A percentile compares a stretch with the other conserved stretches of the same genome.
Conservation (phyloP, 2,888 invertebrate species). For the Cerceris ruficornis region DNA sequence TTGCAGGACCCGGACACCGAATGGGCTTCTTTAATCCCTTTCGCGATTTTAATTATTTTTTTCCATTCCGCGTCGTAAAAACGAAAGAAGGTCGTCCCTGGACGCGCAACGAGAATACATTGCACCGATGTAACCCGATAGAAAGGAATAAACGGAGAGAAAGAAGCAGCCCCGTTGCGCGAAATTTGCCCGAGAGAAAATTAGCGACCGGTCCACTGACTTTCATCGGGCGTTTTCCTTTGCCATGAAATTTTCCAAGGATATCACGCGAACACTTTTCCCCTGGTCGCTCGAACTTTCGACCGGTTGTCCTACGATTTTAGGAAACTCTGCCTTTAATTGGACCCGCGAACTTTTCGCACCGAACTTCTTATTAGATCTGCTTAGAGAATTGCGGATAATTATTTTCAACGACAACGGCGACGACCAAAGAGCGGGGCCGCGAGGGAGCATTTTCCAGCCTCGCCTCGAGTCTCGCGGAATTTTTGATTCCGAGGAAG, state of each 20-base stretch:
- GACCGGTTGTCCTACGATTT: conserved; percentile 7
- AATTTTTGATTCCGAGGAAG: conserved; percentile 15
- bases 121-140: too few relatives aligned
- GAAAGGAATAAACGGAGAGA: too few relatives aligned
- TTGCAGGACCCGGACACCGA: too few relatives aligned
- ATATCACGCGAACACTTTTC: not conserved
- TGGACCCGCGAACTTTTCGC: conserved; percentile 16
- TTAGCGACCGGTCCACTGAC: too few relatives aligned
- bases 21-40: too few relatives aligned
- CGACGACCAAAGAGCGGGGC: conserved; percentile 26
- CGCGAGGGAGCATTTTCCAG: conserved; percentile 31
- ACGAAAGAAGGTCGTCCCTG: too few relatives aligned
- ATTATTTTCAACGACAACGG: conserved; percentile 23
- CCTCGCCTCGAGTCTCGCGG: not conserved
- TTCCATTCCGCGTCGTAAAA: too few relatives aligned
- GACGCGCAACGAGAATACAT: too few relatives aligned
- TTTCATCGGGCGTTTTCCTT: not conserved
- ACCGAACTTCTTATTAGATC: conserved; percentile 40
- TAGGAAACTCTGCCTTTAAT: conserved; percentile 43
- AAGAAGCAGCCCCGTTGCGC: too few relatives aligned
- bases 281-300: not conserved
- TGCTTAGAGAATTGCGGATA: conserved; percentile 36
- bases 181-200: too few relatives aligned
- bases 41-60: too few relatives aligned
- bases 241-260: not conserved